Conservation (phyloP, 2,888 invertebrate species). For the Oegoconia quadripuncta region DNA sequence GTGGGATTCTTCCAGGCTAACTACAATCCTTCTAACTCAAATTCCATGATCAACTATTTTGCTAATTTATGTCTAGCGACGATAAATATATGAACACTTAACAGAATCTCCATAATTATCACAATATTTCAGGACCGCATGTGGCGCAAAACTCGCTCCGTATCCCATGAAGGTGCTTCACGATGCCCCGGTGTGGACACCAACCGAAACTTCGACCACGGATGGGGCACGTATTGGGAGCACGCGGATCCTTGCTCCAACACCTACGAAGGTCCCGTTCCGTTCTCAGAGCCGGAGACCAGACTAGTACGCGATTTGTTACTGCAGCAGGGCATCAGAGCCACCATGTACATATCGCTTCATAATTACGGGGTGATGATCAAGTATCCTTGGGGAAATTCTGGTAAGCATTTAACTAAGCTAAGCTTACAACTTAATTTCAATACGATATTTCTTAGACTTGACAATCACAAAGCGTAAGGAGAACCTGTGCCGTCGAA, state of each 20-base stretch:
- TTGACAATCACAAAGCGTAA: too few relatives aligned
- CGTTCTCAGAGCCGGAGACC: conserved; percentile 85
- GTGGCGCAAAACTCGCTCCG: conserved; percentile 86
- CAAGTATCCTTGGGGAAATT: conserved; percentile 85
- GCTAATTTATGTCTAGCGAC: too few relatives aligned
- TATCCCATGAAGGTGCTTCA: conserved; percentile 47
- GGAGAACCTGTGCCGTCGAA: too few relatives aligned
- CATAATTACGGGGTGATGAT: conserved; percentile 87
- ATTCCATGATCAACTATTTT: too few relatives aligned
- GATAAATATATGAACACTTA: background rate
- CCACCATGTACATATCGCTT: conserved; percentile 84
- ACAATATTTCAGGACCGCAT: conserved; percentile 74
- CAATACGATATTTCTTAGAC: too few relatives aligned
- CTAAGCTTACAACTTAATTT: background rate
- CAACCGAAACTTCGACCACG: conserved; percentile 87
- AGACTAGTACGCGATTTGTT: conserved; percentile 78
- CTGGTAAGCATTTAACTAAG: conserved; percentile 44
- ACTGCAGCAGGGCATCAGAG: conserved; percentile 61
- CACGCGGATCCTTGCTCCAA: conserved; percentile 78
- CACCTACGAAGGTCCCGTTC: conserved; percentile 80
- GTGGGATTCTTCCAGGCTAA: too few relatives aligned
- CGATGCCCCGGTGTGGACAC: conserved; percentile 85
- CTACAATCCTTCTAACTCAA: too few relatives aligned
- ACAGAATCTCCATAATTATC: background rate
- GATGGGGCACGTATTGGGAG: conserved; percentile 86